phyloP scores from a whole-genome alignment of 1,140 invertebrate genomes.

The Neocloeon triangulifer region DNA sequence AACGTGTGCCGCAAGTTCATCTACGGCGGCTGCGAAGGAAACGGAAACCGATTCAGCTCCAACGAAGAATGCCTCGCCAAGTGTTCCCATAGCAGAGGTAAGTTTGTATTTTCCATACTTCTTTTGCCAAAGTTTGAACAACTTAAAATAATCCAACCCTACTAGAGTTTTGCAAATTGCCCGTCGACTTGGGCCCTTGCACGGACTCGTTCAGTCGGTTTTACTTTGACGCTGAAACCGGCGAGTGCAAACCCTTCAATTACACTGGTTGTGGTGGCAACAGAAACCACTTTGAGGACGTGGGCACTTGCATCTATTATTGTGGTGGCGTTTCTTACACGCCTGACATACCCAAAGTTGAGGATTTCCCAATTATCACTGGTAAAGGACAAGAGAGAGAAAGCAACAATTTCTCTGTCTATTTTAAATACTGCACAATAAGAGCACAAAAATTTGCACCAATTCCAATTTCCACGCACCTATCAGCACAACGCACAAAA shows the following conservation, averaged over 20 bases:
- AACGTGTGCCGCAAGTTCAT: slow-evolving; percentile 44
- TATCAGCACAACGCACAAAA: no score
- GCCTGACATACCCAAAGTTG: no score
- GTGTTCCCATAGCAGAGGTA: no score
- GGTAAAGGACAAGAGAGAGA: no score
- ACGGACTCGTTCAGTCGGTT: slow-evolving; percentile 38
- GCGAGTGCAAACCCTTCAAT: slow-evolving; percentile 49
- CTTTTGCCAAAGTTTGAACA: no score
- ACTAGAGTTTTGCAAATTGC: slow-evolving; percentile 36
- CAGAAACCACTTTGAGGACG: slow-evolving; percentile 50
- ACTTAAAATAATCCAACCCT: background rate
- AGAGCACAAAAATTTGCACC: no score
- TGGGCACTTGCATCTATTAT: slow-evolving; percentile 38
- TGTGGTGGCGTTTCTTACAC: no score
- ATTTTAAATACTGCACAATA: no score
- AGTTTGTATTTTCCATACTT: no score
- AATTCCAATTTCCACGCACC: no score
- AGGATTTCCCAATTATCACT: no score
- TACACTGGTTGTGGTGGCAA: slow-evolving; percentile 65
- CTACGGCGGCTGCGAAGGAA: slow-evolving; percentile 71
- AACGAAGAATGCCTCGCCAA: slow-evolving; percentile 32
- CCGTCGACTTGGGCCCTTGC: slow-evolving; percentile 48
- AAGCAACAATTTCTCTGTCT: no score
- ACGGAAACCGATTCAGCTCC: slow-evolving; percentile 56
- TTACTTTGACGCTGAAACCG: slow-evolving; percentile 51